A percentile compares a stretch with the other conserved stretches of the same genome.
Conservation (phyloP, 2,113 vertebrate genomes). For the Sporophila hypoxantha region DNA sequence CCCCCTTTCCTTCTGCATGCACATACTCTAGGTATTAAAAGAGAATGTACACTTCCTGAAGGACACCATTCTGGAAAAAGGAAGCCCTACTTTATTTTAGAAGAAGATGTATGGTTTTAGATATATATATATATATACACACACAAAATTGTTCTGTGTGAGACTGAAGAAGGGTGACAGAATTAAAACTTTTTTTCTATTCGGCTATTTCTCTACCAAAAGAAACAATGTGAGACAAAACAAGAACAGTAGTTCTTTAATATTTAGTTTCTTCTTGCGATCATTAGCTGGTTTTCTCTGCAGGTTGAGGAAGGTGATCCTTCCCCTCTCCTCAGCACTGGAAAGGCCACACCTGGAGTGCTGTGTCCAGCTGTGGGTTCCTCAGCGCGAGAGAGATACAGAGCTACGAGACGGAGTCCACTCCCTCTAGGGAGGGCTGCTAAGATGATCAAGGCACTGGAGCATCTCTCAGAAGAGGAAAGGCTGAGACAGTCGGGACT, state of each 20-base stretch:
- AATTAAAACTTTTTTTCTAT: not conserved
- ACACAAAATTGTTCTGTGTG: not conserved
- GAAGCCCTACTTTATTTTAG: not conserved
- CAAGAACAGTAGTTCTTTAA: not conserved
- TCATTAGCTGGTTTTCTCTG: not conserved
- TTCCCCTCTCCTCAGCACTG: not conserved
- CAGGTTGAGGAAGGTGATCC: not conserved
- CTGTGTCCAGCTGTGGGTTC: not conserved
- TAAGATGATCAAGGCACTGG: not conserved
- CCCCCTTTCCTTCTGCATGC: not conserved
- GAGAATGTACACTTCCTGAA: not conserved
- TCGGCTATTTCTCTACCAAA: not conserved
- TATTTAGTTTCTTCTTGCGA: not conserved
- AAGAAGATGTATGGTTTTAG: not conserved
- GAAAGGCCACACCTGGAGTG: not conserved
- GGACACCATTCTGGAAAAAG: not conserved
- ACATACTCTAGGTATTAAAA: not conserved
- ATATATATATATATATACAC: not conserved
- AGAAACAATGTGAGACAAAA: not conserved
- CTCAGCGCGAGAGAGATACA: not conserved
- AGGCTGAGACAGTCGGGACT: not conserved
- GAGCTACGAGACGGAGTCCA: accelerated
- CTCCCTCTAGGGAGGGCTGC: not conserved
- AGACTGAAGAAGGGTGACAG: not conserved
- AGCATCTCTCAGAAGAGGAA: not conserved